These are phyloP conservation scores for Megathymus violae DNA, from an alignment of 1,140 invertebrate genomes.

Conservation along the genomic window DNA sequence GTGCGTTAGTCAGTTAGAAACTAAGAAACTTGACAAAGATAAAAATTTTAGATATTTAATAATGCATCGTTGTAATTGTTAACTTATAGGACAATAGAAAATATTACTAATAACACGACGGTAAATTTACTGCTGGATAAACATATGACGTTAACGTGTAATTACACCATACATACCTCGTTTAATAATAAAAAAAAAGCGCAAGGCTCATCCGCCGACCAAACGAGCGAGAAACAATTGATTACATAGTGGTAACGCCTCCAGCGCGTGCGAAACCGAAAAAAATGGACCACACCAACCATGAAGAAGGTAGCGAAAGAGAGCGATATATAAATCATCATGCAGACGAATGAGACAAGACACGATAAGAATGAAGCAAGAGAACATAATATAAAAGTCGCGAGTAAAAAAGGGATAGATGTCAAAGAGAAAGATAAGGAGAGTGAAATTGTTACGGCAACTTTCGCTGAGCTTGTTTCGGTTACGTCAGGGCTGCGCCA, in stretches of 20 bases:
- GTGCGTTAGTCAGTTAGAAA: no score
- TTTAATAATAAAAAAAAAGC: slow-evolving; percentile 31
- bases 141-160: slow-evolving; percentile 37
- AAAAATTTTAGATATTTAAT: neutral
- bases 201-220: slow-evolving; percentile 41
- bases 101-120: slow-evolving; percentile 28
- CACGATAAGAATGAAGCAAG: slow-evolving; percentile 45
- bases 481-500: slow-evolving; percentile 69
- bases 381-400: slow-evolving; percentile 37
- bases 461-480: slow-evolving; percentile 80
- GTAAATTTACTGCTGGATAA: slow-evolving; percentile 11
- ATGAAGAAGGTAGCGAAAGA: slow-evolving; percentile 62
- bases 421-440: slow-evolving; percentile 67
- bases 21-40: no score
- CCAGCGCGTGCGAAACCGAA: slow-evolving; percentile 63
- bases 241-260: slow-evolving; percentile 65
- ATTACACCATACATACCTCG: slow-evolving; percentile 42
- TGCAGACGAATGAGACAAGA: slow-evolving; percentile 48
- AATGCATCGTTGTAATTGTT: slow-evolving; percentile 28
- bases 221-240: slow-evolving; percentile 64
- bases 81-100: slow-evolving; percentile 28
- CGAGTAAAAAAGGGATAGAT: slow-evolving; percentile 50
- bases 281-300: slow-evolving; percentile 66
- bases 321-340: slow-evolving; percentile 45
- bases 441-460: slow-evolving; percentile 77